phyloP scores from a whole-genome alignment of 2,888 invertebrate genomes.

The Nipponacmea schrenckii region DNA sequence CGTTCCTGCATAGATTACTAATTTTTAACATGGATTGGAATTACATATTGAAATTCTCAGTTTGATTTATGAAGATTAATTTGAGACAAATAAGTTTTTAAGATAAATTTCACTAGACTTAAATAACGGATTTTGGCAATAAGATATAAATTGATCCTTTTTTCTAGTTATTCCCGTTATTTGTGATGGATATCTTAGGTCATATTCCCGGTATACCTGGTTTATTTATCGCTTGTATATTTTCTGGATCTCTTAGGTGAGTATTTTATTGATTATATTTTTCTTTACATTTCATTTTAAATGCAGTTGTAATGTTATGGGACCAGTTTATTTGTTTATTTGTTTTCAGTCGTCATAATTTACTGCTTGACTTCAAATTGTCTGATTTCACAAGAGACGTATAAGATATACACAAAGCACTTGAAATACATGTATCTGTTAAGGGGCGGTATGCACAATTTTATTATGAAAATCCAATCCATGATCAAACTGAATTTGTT shows the following conservation, averaged over 20 bases:
- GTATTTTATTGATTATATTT: not conserved
- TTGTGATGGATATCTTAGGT: conserved; percentile 3
- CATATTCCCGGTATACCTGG: not conserved
- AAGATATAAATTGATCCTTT: not conserved
- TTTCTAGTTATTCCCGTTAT: not conserved
- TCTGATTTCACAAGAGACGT: no score
- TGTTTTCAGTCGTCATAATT: no score
- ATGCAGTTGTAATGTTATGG: not conserved
- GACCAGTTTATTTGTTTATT: no score
- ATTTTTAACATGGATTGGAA: no score
- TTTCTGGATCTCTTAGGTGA: conserved; percentile 20
- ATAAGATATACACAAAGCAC: no score
- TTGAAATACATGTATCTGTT: not conserved
- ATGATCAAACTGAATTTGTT: no score
- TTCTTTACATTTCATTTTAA: not conserved
- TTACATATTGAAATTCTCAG: no score
- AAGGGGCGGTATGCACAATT: no score
- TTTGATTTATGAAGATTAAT: not conserved
- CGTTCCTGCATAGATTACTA: no score
- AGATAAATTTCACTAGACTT: not conserved
- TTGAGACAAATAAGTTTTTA: not conserved
- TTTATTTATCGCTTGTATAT: conserved; percentile 1
- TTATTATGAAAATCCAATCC: no score
- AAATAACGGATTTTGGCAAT: not conserved
- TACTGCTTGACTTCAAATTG: not conserved